Conservation (phyloP, 2,113 vertebrate species). For the Penelope pileata region DNA sequence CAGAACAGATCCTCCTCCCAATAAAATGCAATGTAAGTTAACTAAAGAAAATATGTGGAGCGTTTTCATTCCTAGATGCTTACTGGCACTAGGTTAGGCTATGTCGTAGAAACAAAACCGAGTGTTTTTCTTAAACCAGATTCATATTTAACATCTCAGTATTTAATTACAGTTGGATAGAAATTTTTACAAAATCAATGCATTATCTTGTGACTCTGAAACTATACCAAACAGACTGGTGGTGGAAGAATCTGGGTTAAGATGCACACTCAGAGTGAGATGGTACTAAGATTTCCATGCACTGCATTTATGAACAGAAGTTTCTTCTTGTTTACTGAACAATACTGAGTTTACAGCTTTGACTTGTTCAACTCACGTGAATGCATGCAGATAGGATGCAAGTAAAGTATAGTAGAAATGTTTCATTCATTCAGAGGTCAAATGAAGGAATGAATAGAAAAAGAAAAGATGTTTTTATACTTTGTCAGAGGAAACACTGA, state of each 20-base stretch:
- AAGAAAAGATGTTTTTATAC: background rate
- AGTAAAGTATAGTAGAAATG: background rate
- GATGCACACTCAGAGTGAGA: background rate
- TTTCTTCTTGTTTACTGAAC: conserved; percentile 56
- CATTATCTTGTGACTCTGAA: background rate
- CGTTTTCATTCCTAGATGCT: conserved; percentile 55
- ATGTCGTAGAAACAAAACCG: conserved; percentile 53
- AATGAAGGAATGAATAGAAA: conserved; percentile 37
- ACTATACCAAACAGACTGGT: background rate
- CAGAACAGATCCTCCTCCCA: conserved; percentile 11
- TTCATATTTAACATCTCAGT: conserved; percentile 46
- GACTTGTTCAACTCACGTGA: conserved; percentile 41
- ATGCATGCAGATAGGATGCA: background rate
- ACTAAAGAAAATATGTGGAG: conserved; percentile 44
- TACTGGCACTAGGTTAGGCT: conserved; percentile 48
- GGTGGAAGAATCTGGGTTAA: conserved; percentile 37
- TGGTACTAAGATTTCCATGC: conserved; percentile 25
- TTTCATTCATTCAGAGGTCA: conserved; percentile 30
- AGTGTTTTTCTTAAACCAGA: conserved; percentile 74
- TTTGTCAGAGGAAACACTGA: conserved; percentile 46
- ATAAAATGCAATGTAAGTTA: conserved; percentile 50
- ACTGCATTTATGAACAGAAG: conserved; percentile 1
- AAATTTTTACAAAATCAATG: background rate
- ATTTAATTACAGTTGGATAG: conserved; percentile 46
- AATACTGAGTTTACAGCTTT: conserved; percentile 49